Percentiles rank a stretch among this genome's conserved stretches.
phyloP scores from a whole-genome alignment of 2,797 vertebrate genomes.

The Phalanger gymnotis region DNA sequence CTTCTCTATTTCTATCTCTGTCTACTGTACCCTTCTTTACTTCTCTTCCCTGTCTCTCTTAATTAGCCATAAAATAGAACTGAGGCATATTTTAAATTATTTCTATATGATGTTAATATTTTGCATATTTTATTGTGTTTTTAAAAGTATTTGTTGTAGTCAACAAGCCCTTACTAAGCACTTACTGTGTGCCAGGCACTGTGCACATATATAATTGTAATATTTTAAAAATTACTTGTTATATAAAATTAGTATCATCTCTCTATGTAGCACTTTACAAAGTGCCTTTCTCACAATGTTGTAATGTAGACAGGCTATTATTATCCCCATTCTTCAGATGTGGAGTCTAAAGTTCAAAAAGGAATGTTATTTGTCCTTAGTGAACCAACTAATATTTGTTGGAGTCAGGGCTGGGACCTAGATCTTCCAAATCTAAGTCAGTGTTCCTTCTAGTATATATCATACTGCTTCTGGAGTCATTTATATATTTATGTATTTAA shows the following conservation, averaged over 20 bases:
- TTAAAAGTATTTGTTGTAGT: background rate
- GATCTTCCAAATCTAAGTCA: background rate
- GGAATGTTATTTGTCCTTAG: background rate
- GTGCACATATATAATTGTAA: background rate
- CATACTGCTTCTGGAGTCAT: background rate
- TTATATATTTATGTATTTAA: background rate
- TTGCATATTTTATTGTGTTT: background rate
- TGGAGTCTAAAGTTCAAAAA: background rate
- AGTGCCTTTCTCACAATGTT: background rate
- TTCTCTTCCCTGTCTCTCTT: background rate
- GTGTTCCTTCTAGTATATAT: background rate
- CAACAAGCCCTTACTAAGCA: background rate
- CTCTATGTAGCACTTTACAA: background rate
- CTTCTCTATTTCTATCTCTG: background rate
- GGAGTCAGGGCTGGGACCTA: background rate
- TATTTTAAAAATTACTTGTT: background rate
- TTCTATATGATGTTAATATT: background rate
- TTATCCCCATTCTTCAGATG: background rate
- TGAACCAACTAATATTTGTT: background rate
- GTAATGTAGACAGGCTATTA: background rate
- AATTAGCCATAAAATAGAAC: background rate
- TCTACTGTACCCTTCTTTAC: background rate
- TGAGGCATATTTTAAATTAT: background rate
- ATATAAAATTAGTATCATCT: background rate
- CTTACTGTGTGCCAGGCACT: background rate